Base-by-base conservation (phyloP, 2,113 vertebrate genomes). In the Artemisiospiza belli region DNA sequence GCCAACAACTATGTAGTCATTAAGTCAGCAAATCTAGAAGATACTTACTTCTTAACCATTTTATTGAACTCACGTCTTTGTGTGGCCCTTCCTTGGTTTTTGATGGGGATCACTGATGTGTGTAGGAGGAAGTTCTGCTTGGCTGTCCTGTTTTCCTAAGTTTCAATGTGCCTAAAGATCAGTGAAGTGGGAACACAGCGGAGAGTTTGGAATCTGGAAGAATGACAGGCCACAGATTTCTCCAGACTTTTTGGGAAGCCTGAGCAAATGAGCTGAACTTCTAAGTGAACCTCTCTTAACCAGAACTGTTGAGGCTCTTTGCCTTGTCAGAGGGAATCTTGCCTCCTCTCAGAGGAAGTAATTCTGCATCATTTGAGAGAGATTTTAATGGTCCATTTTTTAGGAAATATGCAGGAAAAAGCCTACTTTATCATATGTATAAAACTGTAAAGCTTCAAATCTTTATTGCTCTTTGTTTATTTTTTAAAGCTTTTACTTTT, bases 401-500 rank as follows among this genome's bases (percentile, higher is more conserved):
- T 59, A 46, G 58, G 49, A 94, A 78, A 39, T 37, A 58, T 0
- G 12, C 31, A 46, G 41, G 31, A 25, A 92, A 52, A 37, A 82
- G 17, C 25, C 44, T 66, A 44, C 57, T 84, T 90, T 64, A 19
- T 49, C 35, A 14, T 27, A 59, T 24, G 49, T 28, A 33, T 76
- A 57, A 57, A 93, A n/a, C 10, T 49, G 12, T 64, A 54, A 74
- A 78, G 16, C 44, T 92, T 87, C 39, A 64, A 54, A 44, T 72
- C 33, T 90, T 95, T 84, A 57, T 75, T 81, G 19, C n/a, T 81
- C n/a, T 81, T 78, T 74, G 39, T 72, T 81, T 92, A 39, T 72
- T 92, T 84, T 87, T 39, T 52, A 73, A 68, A 57, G 49, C 33
- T 91, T 84, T 72, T 82, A 17, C 62, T 87, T 72, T 82, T 82